Percentiles rank a stretch among this genome's conserved stretches.
phyloP scores from a whole-genome alignment of 1,140 invertebrate genomes.

The Zelostemma sp. region DNA sequence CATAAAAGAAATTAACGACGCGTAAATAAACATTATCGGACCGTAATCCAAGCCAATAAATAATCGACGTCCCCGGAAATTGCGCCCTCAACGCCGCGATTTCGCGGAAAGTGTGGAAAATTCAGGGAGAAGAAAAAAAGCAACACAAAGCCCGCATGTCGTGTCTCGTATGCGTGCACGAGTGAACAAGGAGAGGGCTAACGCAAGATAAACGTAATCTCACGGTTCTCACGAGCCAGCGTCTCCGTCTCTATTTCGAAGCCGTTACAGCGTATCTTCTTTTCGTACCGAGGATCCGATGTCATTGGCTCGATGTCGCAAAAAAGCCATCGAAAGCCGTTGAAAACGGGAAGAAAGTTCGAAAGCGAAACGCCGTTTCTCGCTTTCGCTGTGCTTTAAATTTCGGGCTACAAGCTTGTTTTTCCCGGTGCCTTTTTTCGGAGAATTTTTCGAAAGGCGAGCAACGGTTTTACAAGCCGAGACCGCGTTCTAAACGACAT shows the following conservation, averaged over 20 bases:
- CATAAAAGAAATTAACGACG: no score
- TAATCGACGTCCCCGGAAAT: no score
- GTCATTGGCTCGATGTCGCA: conserved; percentile 1
- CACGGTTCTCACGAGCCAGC: conserved; percentile 33
- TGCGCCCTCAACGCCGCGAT: no score
- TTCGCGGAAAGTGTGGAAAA: no score
- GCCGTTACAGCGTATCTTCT: conserved; percentile 2
- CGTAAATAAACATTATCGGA: no score
- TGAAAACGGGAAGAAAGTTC: background rate
- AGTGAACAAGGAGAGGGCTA: conserved; percentile 40
- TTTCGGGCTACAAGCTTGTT: background rate
- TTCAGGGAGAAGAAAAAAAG: no score
- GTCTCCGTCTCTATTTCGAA: conserved; percentile 9
- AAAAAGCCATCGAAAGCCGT: background rate
- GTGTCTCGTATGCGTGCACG: conserved; percentile 31
- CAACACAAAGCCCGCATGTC: conserved; percentile 12
- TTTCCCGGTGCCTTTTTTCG: background rate
- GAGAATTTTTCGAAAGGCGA: background rate
- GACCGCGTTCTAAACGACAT: background rate
- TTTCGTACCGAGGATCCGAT: background rate
- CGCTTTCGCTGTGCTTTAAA: background rate
- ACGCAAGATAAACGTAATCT: conserved; percentile 44
- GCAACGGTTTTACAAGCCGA: background rate
- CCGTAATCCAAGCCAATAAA: no score
- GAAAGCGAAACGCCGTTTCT: conserved; percentile 1